Evolutionary conservation across 2,113 vertebrate genomes (phyloP), one percentile per base, ranked within the genome.

Genomic region (Acanthochromis polyacanthus): DNA sequence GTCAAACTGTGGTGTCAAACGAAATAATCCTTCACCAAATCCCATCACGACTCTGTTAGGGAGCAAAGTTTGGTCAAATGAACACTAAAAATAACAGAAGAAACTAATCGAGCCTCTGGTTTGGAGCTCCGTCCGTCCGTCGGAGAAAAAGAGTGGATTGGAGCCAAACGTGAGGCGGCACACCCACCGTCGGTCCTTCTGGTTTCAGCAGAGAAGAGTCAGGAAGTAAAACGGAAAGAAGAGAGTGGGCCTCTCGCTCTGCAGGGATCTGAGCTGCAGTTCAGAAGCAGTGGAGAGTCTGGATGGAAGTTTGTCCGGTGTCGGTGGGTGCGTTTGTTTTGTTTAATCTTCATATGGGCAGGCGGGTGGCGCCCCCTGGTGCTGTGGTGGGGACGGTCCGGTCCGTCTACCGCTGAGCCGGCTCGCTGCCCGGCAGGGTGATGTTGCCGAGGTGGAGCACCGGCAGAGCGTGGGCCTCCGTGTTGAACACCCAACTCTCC

Each of bases 401-500:
- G 90, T 92, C 78, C 53, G 90, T 95, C 94, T 96, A 98, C 92
- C 91, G 95, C 93, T 95, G 95, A 78, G 95, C 95, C 10, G 89
- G 85, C 89, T 95, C 95, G 63, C 96, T 97, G 93, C 97, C 97
- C 71, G 97, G 96, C 89, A 99, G 95, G 50, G 97, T 99, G 90
- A 96, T 95, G 93, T 99, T 99, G 81, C 95, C 96, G 94, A 97
- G 94, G 92, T 95, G 97, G 89, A 99, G 95, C 88, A 99, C 96
- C 4, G 98, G 98, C 71, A 99, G 94, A 16, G 98, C 97, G 85
- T 99, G 98, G 72, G 98, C 97, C 95, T 99, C 98, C 15, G 98
- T 99, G 88, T 99, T 99, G 90, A 99, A 99, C 77, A 99, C 97
- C 98, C 98, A 99, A 89, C 95, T 97, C 91, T 99, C 98, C 90